Percentiles rank a stretch among this genome's conserved stretches.
phyloP scores from a whole-genome alignment of 2,888 invertebrate genomes.

The Volucella inanis region DNA sequence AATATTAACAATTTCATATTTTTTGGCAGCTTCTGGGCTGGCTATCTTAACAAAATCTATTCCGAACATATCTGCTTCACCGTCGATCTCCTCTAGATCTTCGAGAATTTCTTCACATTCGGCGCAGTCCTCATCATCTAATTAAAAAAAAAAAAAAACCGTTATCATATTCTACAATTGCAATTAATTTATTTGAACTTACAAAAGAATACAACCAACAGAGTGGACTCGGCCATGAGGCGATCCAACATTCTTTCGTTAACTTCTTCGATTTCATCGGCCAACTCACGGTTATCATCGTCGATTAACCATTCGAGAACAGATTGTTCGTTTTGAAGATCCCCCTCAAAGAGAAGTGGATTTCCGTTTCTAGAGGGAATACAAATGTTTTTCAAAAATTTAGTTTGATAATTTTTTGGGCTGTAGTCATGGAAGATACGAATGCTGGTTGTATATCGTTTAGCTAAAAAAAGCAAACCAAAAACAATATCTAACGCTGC shows the following conservation, averaged over 20 bases:
- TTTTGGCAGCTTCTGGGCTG: slow-evolving; percentile 91
- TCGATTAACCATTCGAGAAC: slow-evolving; percentile 96
- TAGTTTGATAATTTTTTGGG: no score
- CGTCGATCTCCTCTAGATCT: slow-evolving; percentile 96
- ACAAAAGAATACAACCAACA: slow-evolving; percentile 96
- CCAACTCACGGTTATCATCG: slow-evolving; percentile 95
- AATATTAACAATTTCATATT: slow-evolving; percentile 91
- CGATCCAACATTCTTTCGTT: slow-evolving; percentile 94
- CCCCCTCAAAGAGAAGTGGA: slow-evolving; percentile 94
- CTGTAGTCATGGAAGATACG: no score
- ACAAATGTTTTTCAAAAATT: background rate
- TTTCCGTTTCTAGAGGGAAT: slow-evolving; percentile 89
- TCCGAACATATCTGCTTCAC: slow-evolving; percentile 96
- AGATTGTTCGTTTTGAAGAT: slow-evolving; percentile 95
- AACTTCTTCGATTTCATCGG: slow-evolving; percentile 96
- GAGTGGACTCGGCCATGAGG: slow-evolving; percentile 92
- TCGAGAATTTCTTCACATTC: slow-evolving; percentile 96
- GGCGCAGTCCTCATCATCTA: slow-evolving; percentile 94
- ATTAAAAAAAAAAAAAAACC: background rate
- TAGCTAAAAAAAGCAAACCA: no score
- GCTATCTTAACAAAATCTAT: slow-evolving; percentile 97
- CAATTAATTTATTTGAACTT: slow-evolving; percentile 81
- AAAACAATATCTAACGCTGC: no score
- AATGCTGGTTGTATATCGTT: no score
- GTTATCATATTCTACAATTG: background rate